A percentile compares a stretch with the other conserved stretches of the same genome.
Evolutionary conservation across 2,797 vertebrate species (phyloP).

Genomic region (Aldrovandia affinis): DNA sequence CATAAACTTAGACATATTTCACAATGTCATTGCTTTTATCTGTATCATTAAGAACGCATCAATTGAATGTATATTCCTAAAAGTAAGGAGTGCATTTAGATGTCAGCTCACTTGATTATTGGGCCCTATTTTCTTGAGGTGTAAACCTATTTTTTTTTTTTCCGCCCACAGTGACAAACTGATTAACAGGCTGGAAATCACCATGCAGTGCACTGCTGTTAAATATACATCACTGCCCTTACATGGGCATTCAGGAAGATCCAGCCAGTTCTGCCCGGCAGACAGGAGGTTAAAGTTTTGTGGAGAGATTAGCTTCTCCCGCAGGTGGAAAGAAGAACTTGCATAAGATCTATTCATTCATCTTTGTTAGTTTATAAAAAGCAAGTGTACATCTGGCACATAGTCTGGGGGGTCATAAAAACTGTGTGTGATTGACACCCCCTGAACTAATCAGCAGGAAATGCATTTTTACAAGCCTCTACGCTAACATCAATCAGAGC

Average conservation of each 20-base stretch:
- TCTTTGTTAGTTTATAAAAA: slow-evolving; percentile 83
- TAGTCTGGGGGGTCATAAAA: slow-evolving; percentile 76
- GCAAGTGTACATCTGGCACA: slow-evolving; percentile 75
- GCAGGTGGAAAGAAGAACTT: slow-evolving; percentile 56
- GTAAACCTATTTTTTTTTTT: not conserved
- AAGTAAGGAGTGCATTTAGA: not conserved
- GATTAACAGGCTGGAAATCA: not conserved
- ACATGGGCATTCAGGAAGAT: not conserved
- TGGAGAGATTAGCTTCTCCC: slow-evolving; percentile 45
- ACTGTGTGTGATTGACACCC: slow-evolving; percentile 77
- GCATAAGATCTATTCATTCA: slow-evolving; percentile 67
- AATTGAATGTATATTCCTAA: not conserved
- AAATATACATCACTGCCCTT: not conserved
- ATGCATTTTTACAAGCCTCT: slow-evolving; percentile 82
- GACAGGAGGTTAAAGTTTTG: slow-evolving; percentile 25
- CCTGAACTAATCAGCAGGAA: slow-evolving; percentile 82
- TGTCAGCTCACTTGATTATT: not conserved
- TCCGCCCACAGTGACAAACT: not conserved
- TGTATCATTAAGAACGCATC: not conserved
- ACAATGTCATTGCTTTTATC: not conserved
- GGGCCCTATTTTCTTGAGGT: not conserved
- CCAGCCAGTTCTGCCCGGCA: not conserved
- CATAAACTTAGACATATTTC: slow-evolving; percentile 2
- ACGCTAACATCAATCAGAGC: slow-evolving; percentile 77
- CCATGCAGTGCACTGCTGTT: not conserved